Percentiles rank a stretch among this genome's conserved stretches.
Conservation (phyloP, 2,797 vertebrate genomes). For the Leptatherina wallacei region DNA sequence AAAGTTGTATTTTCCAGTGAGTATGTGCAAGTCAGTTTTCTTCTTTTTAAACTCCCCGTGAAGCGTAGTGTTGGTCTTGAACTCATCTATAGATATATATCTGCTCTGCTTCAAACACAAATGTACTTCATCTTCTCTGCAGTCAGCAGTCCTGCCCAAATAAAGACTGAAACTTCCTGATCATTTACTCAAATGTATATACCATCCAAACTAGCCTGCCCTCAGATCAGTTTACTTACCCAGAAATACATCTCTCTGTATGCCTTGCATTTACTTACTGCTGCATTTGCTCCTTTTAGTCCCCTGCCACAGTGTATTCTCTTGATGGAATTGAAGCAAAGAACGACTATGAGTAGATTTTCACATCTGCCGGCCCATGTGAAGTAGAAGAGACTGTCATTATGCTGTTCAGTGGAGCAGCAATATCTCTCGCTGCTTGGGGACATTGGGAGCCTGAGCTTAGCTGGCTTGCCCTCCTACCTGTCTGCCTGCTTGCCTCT, state of each 20-base stretch:
- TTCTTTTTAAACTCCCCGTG: constrained; percentile 9
- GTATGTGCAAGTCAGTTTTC: constrained; percentile 12
- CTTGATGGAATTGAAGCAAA: constrained; percentile 63
- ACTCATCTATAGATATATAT: constrained; percentile 33
- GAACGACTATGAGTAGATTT: constrained; percentile 67
- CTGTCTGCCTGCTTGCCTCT: constrained; percentile 44
- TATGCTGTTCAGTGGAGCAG: constrained; percentile 83
- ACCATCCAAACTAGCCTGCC: constrained; percentile 14
- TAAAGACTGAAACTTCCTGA: not conserved
- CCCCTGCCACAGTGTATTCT: constrained; percentile 43
- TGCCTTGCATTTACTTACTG: constrained; percentile 44
- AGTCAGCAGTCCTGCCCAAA: not conserved
- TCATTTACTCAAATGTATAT: constrained; percentile 28
- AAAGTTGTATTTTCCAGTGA: constrained; percentile 11
- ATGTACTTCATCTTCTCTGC: constrained; percentile 10
- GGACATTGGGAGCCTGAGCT: constrained; percentile 72
- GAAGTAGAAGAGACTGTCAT: constrained; percentile 79
- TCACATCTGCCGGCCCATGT: constrained; percentile 65
- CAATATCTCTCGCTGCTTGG: constrained; percentile 77
- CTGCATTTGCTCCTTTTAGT: constrained; percentile 52
- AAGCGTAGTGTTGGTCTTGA: not conserved
- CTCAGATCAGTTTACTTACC: constrained; percentile 49
- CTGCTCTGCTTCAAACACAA: not conserved
- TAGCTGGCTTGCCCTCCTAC: constrained; percentile 48
- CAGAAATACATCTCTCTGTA: constrained; percentile 15